Conservation (phyloP, 2,797 vertebrate genomes). For the Danionella dracula region DNA sequence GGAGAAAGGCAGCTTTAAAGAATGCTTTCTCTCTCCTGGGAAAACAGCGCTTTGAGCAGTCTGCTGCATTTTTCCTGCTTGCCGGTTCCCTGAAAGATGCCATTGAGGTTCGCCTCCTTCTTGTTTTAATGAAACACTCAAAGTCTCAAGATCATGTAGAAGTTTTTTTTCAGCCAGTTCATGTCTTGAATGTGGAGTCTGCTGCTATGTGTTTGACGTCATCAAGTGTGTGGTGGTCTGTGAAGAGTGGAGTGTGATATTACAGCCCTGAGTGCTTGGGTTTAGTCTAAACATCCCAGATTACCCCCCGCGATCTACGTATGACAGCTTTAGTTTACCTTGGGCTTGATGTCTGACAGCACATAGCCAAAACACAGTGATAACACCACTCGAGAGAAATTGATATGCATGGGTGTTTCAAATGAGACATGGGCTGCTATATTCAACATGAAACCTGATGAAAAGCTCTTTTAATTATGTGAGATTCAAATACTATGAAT, state of each 20-base stretch:
- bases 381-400: conserved; percentile 17
- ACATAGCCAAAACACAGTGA: conserved; percentile 58
- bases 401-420: background rate
- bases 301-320: conserved; percentile 35
- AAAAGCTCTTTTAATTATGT: too few species aligned
- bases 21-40: conserved; percentile 96
- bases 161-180: background rate
- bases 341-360: conserved; percentile 42
- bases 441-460: too few species aligned
- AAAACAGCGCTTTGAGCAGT: conserved; percentile 97
- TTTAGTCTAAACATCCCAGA: conserved; percentile 49
- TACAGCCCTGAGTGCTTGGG: conserved; percentile 12
- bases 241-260: background rate
- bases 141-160: background rate
- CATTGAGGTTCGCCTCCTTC: conserved; percentile 78
- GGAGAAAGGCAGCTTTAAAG: conserved; percentile 96
- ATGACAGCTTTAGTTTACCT: conserved; percentile 47
- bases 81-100: conserved; percentile 97
- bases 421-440: too few species aligned
- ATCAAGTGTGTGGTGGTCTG: conserved; percentile 15
- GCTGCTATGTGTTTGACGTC: background rate
- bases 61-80: conserved; percentile 94
- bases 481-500: too few species aligned
- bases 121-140: conserved; percentile 4
- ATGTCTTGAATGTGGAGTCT: conserved; percentile 1